Percentiles rank a stretch among this genome's conserved stretches.
These are phyloP conservation scores for Archegozetes longisetosus DNA, from an alignment of 1,140 invertebrate species.

Conservation along the genomic window DNA sequence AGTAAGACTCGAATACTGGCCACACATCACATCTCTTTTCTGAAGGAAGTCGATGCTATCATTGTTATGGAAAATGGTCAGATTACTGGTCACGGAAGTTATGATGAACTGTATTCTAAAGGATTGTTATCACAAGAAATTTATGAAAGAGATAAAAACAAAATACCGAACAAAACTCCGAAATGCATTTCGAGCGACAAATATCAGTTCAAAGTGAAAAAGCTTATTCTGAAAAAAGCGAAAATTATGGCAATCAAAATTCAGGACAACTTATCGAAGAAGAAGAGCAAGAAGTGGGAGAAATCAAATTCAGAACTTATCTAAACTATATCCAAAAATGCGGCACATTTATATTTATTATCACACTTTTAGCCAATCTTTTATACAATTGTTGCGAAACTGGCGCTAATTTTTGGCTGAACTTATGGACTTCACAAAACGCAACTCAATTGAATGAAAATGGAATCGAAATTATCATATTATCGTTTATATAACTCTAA, in stretches of 20 bases:
- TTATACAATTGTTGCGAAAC: constrained; percentile 47
- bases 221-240: background rate
- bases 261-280: constrained; percentile 56
- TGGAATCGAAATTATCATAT: constrained; percentile 15
- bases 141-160: background rate
- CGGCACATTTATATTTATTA: constrained; percentile 11
- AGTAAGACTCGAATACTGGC: constrained; percentile 30
- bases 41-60: constrained; percentile 34
- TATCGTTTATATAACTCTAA: constrained; percentile 1
- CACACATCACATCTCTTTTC: constrained; percentile 27
- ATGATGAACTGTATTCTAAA: constrained; percentile 25
- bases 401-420: constrained; percentile 81
- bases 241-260: background rate
- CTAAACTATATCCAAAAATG: constrained; percentile 32
- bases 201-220: background rate
- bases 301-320: constrained; percentile 74
- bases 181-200: background rate
- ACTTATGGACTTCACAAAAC: constrained; percentile 34
- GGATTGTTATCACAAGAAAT: background rate
- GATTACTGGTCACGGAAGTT: constrained; percentile 33
- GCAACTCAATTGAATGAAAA: constrained; percentile 1
- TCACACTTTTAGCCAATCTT: constrained; percentile 19
- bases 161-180: background rate
- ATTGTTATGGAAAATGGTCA: constrained; percentile 32
- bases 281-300: constrained; percentile 76